Base-by-base conservation (phyloP, 2,797 vertebrate species). In the Okamejei kenojei region DNA sequence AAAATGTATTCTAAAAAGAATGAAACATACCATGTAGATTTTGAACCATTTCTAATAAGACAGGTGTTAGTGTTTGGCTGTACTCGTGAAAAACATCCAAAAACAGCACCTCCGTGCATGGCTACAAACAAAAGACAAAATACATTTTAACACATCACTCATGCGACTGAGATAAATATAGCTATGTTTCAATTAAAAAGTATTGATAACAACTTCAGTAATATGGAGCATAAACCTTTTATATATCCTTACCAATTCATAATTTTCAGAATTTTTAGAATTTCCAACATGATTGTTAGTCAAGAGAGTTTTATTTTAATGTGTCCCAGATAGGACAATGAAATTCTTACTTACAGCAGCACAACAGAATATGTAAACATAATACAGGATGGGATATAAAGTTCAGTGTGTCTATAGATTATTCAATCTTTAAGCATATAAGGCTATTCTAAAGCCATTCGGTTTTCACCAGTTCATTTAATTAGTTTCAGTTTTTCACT, bases 41-140 rank as follows among this genome's bases (percentile, higher is more conserved):
- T 65, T 97, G 97, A 95, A 99, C 97, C 98, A 99, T 99, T 94
- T 99, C 98, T 94, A 99, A 96, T 80, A 99, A 97, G 94, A 99
- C 98, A 7, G 98, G 98, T 19, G 97, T 98, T 95, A 99, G 96
- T 13, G 97, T 98, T 94, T 98, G 98, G 95, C 98, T 98, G 96
- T 99, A 99, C 95, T 97, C 98, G 96, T 99, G 98, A 95, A 99
- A 99, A 95, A 99, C 97, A 95, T 99, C 98, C 95, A 99, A 97
- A 96, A 99, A 99, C 93, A 99, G 96, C n/a, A 99, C 98, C 96
- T 99, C 98, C 0, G 98, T 98, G 94, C 98, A 99, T 0, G 98
- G 98, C 98, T 99, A 29, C 93, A 94, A 86, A 91, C n/a, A 82
- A 65, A 80, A 58, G 35, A 93, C 1, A 26, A 80, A 61, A 65